Percentiles rank a stretch among this genome's conserved stretches.
Conservation (phyloP, 2,888 invertebrate species). For the Germaria angustata region DNA sequence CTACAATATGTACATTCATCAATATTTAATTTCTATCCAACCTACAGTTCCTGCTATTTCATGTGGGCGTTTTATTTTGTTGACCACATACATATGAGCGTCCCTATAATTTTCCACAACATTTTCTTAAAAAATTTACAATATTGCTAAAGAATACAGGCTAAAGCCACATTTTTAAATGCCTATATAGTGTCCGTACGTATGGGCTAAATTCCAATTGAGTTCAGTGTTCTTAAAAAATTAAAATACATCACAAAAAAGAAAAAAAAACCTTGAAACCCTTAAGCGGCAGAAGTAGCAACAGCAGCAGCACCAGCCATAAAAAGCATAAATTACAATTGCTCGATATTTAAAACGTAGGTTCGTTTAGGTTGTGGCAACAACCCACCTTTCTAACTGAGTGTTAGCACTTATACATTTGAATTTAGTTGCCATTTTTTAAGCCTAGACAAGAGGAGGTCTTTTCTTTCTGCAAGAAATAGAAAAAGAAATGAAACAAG, state of each 20-base stretch:
- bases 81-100: not conserved
- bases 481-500: not conserved
- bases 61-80: not conserved
- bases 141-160: not conserved
- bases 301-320: not conserved
- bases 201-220: constrained; percentile 47
- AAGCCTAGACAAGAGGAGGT: constrained; percentile 1
- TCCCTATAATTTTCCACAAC: not conserved
- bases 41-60: not conserved
- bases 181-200: not conserved
- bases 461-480: constrained; percentile 4
- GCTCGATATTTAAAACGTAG: constrained; percentile 22
- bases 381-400: constrained; percentile 13
- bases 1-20: not conserved
- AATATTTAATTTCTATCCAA: not conserved
- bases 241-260: constrained; percentile 17
- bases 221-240: constrained; percentile 60
- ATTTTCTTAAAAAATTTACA: not conserved
- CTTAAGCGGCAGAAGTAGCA: constrained; percentile 41
- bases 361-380: constrained; percentile 38
- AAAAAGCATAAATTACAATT: constrained; percentile 23
- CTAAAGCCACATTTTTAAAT: constrained; percentile 7
- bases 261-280: constrained; percentile 69
- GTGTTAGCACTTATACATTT: not conserved
- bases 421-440: constrained; percentile 43